Evolutionary conservation across 2,113 vertebrate species (phyloP).

Genomic region (Phyllostomus hastatus): DNA sequence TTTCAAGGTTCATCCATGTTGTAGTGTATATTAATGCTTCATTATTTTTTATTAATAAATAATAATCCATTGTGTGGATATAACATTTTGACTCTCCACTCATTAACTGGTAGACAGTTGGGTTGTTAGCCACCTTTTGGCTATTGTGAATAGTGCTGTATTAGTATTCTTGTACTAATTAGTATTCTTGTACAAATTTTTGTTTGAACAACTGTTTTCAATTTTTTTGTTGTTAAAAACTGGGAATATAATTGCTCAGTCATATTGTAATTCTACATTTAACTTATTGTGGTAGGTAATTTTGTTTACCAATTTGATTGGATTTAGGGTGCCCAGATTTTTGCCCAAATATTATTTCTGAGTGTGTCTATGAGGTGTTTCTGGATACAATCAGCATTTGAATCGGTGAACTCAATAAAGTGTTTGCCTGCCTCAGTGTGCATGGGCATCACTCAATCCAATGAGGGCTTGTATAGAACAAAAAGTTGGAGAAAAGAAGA

Average conservation of each 20-base stretch:
- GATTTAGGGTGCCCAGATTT: background rate
- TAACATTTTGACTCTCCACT: background rate
- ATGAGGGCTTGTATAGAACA: background rate
- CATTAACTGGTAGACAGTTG: background rate
- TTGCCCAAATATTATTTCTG: background rate
- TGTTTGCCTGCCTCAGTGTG: background rate
- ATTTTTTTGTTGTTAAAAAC: background rate
- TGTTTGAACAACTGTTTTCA: slow-evolving; percentile 8
- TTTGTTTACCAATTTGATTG: background rate
- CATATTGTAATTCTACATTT: background rate
- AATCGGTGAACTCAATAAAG: background rate
- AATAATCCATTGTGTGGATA: background rate
- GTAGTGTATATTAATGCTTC: background rate
- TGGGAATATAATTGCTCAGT: background rate
- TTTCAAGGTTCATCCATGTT: background rate
- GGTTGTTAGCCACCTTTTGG: background rate
- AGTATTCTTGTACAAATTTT: background rate
- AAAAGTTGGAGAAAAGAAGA: background rate
- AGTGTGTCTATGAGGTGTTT: background rate
- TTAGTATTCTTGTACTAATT: background rate
- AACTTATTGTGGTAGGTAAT: background rate
- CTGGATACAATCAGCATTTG: background rate
- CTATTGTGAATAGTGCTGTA: background rate
- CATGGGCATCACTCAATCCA: background rate
- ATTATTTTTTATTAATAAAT: background rate